phyloP scores from a whole-genome alignment of 2,888 invertebrate species.

The Melipona bicolor region DNA sequence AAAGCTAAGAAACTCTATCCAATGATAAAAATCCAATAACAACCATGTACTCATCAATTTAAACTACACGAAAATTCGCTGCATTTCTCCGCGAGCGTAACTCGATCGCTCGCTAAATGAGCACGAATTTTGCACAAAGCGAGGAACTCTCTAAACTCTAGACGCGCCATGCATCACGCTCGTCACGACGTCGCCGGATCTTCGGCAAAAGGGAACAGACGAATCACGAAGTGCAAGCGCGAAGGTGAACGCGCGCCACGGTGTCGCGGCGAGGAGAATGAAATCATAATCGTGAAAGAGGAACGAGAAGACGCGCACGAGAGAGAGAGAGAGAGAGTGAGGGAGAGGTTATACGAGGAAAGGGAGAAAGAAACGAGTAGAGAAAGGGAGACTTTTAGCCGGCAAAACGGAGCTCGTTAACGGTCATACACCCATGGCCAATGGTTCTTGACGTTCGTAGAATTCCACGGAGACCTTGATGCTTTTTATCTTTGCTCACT shows the following conservation, averaged over 20 bases:
- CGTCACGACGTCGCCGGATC: neutral
- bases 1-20: too few species aligned
- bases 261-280: constrained; percentile 21
- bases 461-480: constrained; percentile 67
- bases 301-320: neutral
- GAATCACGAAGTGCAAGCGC: neutral
- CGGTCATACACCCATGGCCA: constrained; percentile 69
- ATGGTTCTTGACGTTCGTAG: constrained; percentile 70
- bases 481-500: constrained; percentile 68
- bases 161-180: too few species aligned
- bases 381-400: constrained; percentile 44
- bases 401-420: constrained; percentile 67
- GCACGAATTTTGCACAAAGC: too few species aligned
- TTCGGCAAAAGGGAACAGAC: neutral
- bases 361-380: constrained; percentile 12
- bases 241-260: neutral
- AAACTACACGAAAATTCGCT: too few species aligned
- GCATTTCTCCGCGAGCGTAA: too few species aligned
- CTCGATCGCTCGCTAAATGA: too few species aligned
- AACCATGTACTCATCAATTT: too few species aligned
- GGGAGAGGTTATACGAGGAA: neutral
- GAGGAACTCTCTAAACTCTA: too few species aligned
- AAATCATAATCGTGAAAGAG: constrained; percentile 46
- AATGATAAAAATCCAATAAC: too few species aligned
- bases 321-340: neutral